These are phyloP conservation scores for zebrafish (Danio rerio) DNA, from an alignment of 2,113 vertebrate genomes.

Conservation along the genomic window DNA sequence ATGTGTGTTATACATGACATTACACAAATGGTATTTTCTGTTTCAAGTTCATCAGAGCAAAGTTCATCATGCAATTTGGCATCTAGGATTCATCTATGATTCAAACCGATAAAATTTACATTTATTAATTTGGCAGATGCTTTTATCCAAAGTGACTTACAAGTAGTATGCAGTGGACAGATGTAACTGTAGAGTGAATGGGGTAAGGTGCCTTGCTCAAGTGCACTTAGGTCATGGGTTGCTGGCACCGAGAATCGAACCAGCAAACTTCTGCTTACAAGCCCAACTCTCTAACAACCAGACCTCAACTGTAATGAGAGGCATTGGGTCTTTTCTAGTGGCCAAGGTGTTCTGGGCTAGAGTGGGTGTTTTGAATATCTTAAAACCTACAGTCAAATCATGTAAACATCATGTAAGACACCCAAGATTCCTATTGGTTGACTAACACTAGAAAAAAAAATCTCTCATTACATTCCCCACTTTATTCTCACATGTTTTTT, in stretches of 20 bases:
- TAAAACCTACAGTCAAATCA: constrained; percentile 25
- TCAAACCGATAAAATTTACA: not conserved
- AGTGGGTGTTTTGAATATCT: constrained; percentile 4
- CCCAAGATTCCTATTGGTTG: constrained; percentile 12
- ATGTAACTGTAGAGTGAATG: too few relatives aligned
- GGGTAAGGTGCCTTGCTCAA: too few relatives aligned
- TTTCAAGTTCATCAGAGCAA: constrained; percentile 31
- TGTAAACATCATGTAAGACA: constrained; percentile 9
- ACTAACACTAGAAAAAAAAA: constrained; percentile 4
- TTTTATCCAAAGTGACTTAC: too few relatives aligned
- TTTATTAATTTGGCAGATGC: too few relatives aligned
- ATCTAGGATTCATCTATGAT: constrained; percentile 6
- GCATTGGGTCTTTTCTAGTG: constrained; percentile 18
- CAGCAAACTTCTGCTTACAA: too few relatives aligned
- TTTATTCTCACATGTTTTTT: constrained; percentile 6
- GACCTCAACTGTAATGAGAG: not conserved
- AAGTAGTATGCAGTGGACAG: too few relatives aligned
- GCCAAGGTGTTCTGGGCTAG: constrained; percentile 6
- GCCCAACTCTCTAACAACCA: too few relatives aligned
- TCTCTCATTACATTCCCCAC: not conserved
- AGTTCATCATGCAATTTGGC: not conserved
- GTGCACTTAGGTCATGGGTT: too few relatives aligned
- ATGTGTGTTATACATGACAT: constrained; percentile 17
- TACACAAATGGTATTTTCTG: constrained; percentile 21
- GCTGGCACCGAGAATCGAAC: too few relatives aligned